Evolutionary conservation across 2,888 invertebrate species (phyloP), one percentile per base, ranked within the genome.

Genomic region (Rhabditoides inermis): DNA sequence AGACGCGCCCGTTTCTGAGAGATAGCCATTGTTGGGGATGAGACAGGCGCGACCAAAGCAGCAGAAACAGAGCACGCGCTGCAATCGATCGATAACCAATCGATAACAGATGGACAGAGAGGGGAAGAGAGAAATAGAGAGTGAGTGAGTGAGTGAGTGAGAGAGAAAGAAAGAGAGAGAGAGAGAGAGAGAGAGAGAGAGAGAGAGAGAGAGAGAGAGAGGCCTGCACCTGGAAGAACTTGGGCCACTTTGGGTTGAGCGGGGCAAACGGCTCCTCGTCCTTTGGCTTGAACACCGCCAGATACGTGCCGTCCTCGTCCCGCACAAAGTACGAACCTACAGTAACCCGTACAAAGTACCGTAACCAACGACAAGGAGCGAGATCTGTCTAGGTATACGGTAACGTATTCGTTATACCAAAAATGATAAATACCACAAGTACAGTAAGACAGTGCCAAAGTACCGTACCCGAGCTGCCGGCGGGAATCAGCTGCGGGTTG

Each of bases 281-380:
- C 81, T 95, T 98, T 1, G 98, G 98, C 78, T 98, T 98, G 79
- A 94, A 98, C 32, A 98, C 95, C 49, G 87, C 92, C 73, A 95
- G 85, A 69, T 85, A 85, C 85, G 56, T 79, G 63, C 75, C 76
- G 27, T 86, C 83, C 52, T 84, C 82, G 81, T 90, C 90, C 81
- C 90, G 92, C 54, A 94, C 94, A 81, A 98, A 98, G 80, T 98
- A 98, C 67, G 94, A 94, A 20, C 98, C 95, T 79, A 91, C 92
- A 49, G 18, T 12, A n/a, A 32, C 20, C 36, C 30, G 23, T 26
- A 49, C 6, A 15, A 45, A 23, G 22, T 7, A 46, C 7, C 25
- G 27, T 25, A 23, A 45, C 15, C n/a, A n/a, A n/a, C 7, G 32
- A 32, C 10, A 32, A 15, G 15, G 15, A 32, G 32, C 7, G 32